These are phyloP conservation scores for Abscondita cerata DNA, from an alignment of 2,888 invertebrate species.

Conservation along the genomic window DNA sequence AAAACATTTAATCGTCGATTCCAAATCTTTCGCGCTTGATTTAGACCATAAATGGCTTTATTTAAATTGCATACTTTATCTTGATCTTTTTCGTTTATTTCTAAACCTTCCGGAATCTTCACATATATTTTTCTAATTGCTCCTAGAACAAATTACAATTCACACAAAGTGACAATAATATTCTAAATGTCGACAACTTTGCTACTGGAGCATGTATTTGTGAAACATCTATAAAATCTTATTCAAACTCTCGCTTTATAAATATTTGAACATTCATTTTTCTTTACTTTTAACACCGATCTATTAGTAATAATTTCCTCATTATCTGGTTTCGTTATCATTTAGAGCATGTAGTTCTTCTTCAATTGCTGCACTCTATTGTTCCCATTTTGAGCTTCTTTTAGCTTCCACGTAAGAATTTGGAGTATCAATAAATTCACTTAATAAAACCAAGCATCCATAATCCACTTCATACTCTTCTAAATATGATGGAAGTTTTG, in stretches of 20 bases:
- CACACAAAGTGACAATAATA: background rate
- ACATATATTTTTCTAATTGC: constrained; percentile 1
- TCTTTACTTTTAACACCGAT: constrained; percentile 33
- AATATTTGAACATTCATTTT: too few relatives aligned
- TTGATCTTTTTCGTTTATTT: background rate
- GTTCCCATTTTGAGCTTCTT: too few relatives aligned
- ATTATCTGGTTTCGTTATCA: constrained; percentile 6
- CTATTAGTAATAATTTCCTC: background rate
- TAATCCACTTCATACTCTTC: too few relatives aligned
- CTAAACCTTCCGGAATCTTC: background rate
- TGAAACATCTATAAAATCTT: background rate
- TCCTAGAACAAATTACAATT: background rate
- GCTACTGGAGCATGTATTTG: background rate
- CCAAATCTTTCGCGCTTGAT: background rate
- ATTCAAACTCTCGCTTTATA: too few relatives aligned
- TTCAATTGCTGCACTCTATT: too few relatives aligned
- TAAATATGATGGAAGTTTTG: too few relatives aligned
- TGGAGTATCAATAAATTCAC: too few relatives aligned
- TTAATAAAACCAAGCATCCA: too few relatives aligned
- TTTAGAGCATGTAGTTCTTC: too few relatives aligned
- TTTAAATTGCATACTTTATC: background rate
- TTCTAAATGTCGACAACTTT: background rate
- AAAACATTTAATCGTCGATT: background rate
- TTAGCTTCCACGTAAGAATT: too few relatives aligned
- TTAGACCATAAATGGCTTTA: background rate